Conservation (phyloP, 2,888 invertebrate genomes). For the Cryptophagus acutangulus region DNA sequence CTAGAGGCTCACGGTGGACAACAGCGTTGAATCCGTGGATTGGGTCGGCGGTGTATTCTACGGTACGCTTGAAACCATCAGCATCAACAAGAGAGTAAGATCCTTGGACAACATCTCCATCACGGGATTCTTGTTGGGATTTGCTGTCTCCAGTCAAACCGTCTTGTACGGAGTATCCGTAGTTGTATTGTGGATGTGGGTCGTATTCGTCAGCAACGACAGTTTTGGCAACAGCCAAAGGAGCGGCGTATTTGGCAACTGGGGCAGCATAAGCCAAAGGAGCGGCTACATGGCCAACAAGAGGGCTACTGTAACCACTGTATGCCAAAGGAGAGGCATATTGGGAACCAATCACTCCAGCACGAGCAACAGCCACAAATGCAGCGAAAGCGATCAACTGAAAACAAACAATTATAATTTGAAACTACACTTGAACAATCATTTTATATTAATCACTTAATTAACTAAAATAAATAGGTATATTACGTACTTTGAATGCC, state of each 20-base stretch:
- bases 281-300: constrained; percentile 17
- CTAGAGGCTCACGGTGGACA: constrained; percentile 50
- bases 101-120: constrained; percentile 59
- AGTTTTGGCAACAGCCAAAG: constrained; percentile 33
- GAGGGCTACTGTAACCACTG: no score
- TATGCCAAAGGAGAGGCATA: constrained; percentile 7
- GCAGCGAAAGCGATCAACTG: constrained; percentile 24
- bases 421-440: no score
- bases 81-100: constrained; percentile 55
- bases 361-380: constrained; percentile 11
- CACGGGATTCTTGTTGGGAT: constrained; percentile 59
- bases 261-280: constrained; percentile 16
- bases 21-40: constrained; percentile 55
- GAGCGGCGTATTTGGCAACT: constrained; percentile 30
- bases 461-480: neutral
- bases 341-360: no score
- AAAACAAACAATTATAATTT: constrained; percentile 9
- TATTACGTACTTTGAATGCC: constrained; percentile 13
- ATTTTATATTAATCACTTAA: neutral
- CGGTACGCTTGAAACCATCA: constrained; percentile 60
- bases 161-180: constrained; percentile 56
- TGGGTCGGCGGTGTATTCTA: constrained; percentile 56
- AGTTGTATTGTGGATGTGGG: constrained; percentile 52
- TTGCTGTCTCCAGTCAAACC: constrained; percentile 55
- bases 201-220: constrained; percentile 39